Percentiles rank a stretch among this genome's conserved stretches.
phyloP scores from a whole-genome alignment of 2,888 invertebrate species.

The Leptopilina drosophilae region DNA sequence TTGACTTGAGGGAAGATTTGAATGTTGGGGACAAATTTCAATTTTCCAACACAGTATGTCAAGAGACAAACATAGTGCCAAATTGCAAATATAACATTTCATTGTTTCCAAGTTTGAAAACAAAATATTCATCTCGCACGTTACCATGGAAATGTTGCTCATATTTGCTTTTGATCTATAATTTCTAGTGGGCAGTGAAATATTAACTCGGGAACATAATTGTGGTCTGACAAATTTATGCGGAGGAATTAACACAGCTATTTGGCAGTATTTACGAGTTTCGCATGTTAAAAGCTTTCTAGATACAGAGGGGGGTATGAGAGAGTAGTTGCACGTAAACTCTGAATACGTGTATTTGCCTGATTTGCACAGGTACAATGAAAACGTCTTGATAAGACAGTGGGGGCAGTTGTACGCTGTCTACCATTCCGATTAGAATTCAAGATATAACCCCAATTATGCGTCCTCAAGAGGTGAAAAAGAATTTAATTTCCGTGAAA shows the following conservation, averaged over 20 bases:
- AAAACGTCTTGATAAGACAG: conserved; percentile 34
- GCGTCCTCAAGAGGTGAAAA: neutral
- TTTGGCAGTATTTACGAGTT: conserved; percentile 39
- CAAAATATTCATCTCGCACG: neutral
- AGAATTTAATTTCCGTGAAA: neutral
- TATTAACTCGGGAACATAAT: conserved; percentile 51
- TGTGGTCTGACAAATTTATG: conserved; percentile 54
- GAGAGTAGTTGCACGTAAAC: conserved; percentile 48
- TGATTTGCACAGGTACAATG: conserved; percentile 22
- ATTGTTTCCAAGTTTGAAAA: neutral
- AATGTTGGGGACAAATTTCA: too few relatives aligned
- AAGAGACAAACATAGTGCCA: too few relatives aligned
- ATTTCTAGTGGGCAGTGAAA: conserved; percentile 55
- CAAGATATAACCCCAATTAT: neutral
- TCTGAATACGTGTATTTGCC: conserved; percentile 20
- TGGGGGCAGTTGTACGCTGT: neutral
- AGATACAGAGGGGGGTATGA: neutral
- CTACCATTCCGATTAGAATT: neutral
- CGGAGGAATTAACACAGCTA: conserved; percentile 51
- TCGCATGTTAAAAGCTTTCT: conserved; percentile 35
- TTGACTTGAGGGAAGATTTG: too few relatives aligned
- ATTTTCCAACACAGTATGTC: too few relatives aligned
- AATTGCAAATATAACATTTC: neutral
- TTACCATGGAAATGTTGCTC: conserved; percentile 47
- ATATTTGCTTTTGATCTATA: conserved; percentile 52